phyloP scores from a whole-genome alignment of 2,888 invertebrate genomes.

The Drosophila macrospina region DNA sequence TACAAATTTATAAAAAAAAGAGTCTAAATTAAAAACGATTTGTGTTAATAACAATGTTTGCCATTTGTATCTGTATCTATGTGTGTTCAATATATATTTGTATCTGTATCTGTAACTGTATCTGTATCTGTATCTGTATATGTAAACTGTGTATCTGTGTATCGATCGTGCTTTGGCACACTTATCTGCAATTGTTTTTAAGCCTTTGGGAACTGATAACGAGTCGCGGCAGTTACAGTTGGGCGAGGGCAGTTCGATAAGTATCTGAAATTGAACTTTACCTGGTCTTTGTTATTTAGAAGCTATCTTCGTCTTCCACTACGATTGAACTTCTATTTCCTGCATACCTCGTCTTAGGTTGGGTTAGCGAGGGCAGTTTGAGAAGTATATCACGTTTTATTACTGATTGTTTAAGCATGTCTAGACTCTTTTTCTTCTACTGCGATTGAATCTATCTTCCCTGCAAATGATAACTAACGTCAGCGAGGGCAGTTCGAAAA shows the following conservation, averaged over 20 bases:
- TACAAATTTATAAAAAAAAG: background rate
- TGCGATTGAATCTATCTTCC: no score
- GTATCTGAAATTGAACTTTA: background rate
- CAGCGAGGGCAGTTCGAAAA: no score
- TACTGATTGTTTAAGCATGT: no score
- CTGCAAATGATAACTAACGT: no score
- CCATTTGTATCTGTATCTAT: conserved; percentile 37
- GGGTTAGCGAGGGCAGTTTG: no score
- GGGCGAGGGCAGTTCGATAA: background rate
- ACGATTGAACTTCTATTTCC: no score
- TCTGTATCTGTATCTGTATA: conserved; percentile 15
- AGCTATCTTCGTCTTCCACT: no score
- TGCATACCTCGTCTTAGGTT: no score
- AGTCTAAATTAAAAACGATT: no score
- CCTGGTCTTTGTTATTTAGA: no score
- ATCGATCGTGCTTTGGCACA: conserved; percentile 59
- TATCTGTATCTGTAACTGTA: conserved; percentile 13
- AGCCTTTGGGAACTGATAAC: conserved; percentile 66
- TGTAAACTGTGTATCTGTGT: conserved; percentile 23
- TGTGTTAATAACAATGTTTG: conserved; percentile 55
- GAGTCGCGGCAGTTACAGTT: conserved; percentile 2
- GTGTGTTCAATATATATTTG: conserved; percentile 13
- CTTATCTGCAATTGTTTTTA: conserved; percentile 75
- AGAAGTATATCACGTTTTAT: no score
- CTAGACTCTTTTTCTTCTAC: no score